Evolutionary conservation across 2,888 invertebrate species (phyloP), one percentile per base, ranked within the genome.

Genomic region (Drosophila antonietae): DNA sequence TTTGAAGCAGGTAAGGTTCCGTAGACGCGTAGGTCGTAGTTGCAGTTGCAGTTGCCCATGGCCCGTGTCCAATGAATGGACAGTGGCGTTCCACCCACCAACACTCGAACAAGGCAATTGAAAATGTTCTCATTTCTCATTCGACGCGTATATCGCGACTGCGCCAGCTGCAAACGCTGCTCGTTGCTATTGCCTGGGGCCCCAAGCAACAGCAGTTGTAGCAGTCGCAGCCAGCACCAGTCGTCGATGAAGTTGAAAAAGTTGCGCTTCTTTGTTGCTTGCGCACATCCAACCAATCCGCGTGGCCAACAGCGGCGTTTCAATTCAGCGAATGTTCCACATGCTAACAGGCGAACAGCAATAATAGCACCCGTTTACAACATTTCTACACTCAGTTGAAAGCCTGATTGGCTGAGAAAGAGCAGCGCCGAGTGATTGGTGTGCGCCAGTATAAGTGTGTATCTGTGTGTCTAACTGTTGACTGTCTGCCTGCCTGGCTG

Each of bases 321-420:
- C 86, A 91, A 89, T 83, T 89, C 91, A 91, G 88, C 91, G 91
- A 91, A 91, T 92, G 92, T 92, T 92, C 92, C 92, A 92, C 92
- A 92, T 78, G 83, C 61, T 81, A 91, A 74, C 84, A 91, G 92
- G 92, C 75, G 81, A 78, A 39, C 92, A 92, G 84, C 31, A 35
- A 1, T 12, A n/a, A 5, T 14, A 80, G 81, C 55, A 66, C 57
- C 60, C 47, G 68, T 74, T 73, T 79, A 79, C 86, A 88, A 83
- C 88, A 89, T 86, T 90, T 90, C 76, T 81, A 80, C 74, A 67
- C 73, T 58, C 43, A 65, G 69, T 81, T 84, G 78, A 81, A 81
- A 80, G 73, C 74, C 68, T 89, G 86, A 86, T 86, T 86, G 86
- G 86, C 88, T 87, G 80, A 78, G 78, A 73, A 63, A 68, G 69